These are phyloP conservation scores for Camponotus pennsylvanicus DNA, from an alignment of 1,140 invertebrate genomes.

Conservation along the genomic window DNA sequence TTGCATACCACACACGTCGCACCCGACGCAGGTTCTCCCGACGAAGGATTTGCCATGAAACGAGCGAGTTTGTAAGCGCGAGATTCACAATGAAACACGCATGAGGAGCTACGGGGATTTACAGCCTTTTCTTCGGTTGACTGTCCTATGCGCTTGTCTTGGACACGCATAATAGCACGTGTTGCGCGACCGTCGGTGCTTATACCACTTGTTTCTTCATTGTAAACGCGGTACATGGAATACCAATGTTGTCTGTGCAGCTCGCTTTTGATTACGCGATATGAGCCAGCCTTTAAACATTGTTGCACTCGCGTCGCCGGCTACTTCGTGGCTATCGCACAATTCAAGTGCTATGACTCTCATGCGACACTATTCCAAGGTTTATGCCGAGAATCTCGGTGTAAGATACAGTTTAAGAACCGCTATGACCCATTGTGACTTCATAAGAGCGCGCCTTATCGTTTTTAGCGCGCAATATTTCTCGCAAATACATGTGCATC, in stretches of 20 bases:
- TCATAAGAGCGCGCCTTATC: slow-evolving; percentile 61
- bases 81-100: slow-evolving; percentile 76
- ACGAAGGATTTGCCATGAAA: slow-evolving; percentile 76
- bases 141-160: slow-evolving; percentile 63
- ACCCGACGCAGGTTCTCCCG: slow-evolving; percentile 73
- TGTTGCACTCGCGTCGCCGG: slow-evolving; percentile 44
- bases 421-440: slow-evolving; percentile 64
- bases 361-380: slow-evolving; percentile 58
- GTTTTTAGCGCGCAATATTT: slow-evolving; percentile 35
- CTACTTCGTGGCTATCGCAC: slow-evolving; percentile 64
- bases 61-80: slow-evolving; percentile 78
- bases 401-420: slow-evolving; percentile 65
- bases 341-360: slow-evolving; percentile 65
- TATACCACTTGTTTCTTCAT: slow-evolving; percentile 73
- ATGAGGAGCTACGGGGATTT: slow-evolving; percentile 77
- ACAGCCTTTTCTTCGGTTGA: slow-evolving; percentile 76
- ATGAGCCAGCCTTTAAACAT: slow-evolving; percentile 67
- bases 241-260: slow-evolving; percentile 68
- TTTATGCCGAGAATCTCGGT: slow-evolving; percentile 54
- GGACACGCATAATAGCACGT: slow-evolving; percentile 76
- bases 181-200: slow-evolving; percentile 71
- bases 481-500: slow-evolving; percentile 24
- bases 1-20: slow-evolving; percentile 77
- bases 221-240: slow-evolving; percentile 65
- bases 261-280: slow-evolving; percentile 74